A percentile compares a stretch with the other conserved stretches of the same genome.
phyloP scores from a whole-genome alignment of 2,888 invertebrate species.

The Dicyrtomina minuta region DNA sequence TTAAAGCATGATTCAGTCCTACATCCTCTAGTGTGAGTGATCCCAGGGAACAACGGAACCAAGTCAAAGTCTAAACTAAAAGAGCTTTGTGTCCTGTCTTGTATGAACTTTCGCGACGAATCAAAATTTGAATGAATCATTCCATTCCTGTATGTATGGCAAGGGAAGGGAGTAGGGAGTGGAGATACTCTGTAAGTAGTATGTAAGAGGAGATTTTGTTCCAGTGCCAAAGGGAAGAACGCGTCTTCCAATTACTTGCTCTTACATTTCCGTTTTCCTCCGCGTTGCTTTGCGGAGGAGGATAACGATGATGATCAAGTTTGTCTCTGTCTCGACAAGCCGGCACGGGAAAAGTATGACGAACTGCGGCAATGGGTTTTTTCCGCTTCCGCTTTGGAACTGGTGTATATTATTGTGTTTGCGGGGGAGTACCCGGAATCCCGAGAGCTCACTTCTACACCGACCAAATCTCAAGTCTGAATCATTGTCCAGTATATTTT shows the following conservation, averaged over 20 bases:
- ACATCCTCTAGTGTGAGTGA: too few species aligned
- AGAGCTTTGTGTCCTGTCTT: too few species aligned
- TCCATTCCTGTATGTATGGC: background rate
- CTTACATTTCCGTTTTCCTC: conserved; percentile 17
- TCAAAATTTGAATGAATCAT: conserved; percentile 14
- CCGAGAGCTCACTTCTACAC: background rate
- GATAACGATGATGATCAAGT: too few species aligned
- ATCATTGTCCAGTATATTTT: background rate
- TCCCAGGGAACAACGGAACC: background rate
- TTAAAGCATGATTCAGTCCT: too few species aligned
- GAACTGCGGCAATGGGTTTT: conserved; percentile 8
- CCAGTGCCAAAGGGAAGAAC: conserved; percentile 14
- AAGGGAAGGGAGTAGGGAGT: background rate
- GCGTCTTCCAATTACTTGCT: conserved; percentile 6
- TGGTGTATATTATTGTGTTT: background rate
- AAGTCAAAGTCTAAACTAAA: background rate
- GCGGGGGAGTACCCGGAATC: conserved; percentile 5
- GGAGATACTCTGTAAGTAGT: too few species aligned
- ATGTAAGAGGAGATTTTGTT: too few species aligned
- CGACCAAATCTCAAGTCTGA: too few species aligned
- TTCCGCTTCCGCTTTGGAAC: background rate
- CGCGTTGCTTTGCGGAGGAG: background rate
- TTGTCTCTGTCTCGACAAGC: too few species aligned
- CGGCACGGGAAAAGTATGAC: too few species aligned
- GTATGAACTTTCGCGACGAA: background rate